phyloP scores from a whole-genome alignment of 2,113 vertebrate species.

The Cyanocitta stelleri region DNA sequence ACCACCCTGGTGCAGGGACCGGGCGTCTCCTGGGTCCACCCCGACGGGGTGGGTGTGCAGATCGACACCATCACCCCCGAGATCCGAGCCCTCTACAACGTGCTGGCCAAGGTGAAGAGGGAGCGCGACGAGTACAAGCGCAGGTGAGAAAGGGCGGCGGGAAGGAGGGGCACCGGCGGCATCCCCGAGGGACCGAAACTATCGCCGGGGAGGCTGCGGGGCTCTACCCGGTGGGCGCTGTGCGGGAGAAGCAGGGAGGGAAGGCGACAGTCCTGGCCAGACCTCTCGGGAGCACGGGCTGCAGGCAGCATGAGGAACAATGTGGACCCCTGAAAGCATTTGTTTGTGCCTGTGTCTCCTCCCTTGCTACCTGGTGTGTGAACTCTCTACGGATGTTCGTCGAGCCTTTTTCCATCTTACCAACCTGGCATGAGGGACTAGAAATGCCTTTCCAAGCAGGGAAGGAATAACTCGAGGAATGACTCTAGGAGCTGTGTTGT shows the following conservation, averaged over 20 bases:
- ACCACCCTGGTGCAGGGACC: conserved; percentile 86
- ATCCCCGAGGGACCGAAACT: rapidly evolving
- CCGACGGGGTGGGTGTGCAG: conserved; percentile 95
- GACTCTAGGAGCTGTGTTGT: background rate
- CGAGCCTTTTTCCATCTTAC: background rate
- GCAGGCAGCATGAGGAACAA: background rate
- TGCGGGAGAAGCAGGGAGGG: background rate
- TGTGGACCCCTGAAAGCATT: rapidly evolving
- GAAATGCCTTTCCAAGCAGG: background rate
- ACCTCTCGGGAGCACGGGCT: background rate
- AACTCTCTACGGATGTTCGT: background rate
- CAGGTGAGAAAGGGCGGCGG: conserved; percentile 72
- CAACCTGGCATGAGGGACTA: rapidly evolving
- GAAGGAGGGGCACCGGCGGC: background rate
- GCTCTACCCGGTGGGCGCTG: background rate
- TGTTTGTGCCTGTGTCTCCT: background rate
- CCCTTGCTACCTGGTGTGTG: background rate
- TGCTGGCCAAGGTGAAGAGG: conserved; percentile 94
- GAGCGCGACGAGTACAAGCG: conserved; percentile 95
- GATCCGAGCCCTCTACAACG: conserved; percentile 96
- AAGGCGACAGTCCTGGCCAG: background rate
- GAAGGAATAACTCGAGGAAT: background rate
- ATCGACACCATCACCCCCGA: conserved; percentile 98
- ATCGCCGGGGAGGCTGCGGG: rapidly evolving
- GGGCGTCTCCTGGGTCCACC: conserved; percentile 90